Evolutionary conservation across 1,140 invertebrate genomes (phyloP), one percentile per base, ranked within the genome.

Genomic region (Caenorhabditis latens): DNA sequence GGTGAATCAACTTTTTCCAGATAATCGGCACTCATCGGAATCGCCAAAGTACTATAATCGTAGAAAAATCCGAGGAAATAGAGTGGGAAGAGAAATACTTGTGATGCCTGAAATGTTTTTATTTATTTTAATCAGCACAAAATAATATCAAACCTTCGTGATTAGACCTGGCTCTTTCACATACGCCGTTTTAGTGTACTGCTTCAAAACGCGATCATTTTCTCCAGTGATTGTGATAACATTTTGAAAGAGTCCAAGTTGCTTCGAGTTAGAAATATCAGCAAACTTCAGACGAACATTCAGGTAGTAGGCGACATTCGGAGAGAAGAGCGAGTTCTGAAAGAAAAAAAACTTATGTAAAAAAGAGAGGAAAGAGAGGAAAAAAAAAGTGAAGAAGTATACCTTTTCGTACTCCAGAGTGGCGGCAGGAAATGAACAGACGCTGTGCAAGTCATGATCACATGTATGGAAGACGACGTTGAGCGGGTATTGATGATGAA

Each of bases 391-490:
- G 46, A 14, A n/a, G 42, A 19, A n/a, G 14, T 53, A 11, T n/a
- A 86, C 86, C 71, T 86, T 58, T 63, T 83, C 50, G 61, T 79
- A 71, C 24, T 86, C 75, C 21, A 86, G 53, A 58, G 67, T 57
- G 14, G 86, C 86, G 16, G 86, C 14, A 6, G 86, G 86, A 84
- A 86, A 86, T 21, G 86, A 86, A 48, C 86, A 86, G 53, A 86
- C 71, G 50, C 86, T 71, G 75, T 86, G 86, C 48, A 86, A 57
- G 53, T 86, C 65, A 40, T 86, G 48, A 50, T 61, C 55, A 43
- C 86, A 86, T 21, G 86, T 71, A 9, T 40, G 58, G 21, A 86
- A 86, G 19, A 86, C 79, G 9, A 86, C 19, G 43, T 86, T 86
- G 65, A 86, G 53, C 1, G 75, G 86, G 21, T 79, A 79, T 42